Conservation (phyloP, 2,888 invertebrate genomes). For the Ganaspis brasiliensis region DNA sequence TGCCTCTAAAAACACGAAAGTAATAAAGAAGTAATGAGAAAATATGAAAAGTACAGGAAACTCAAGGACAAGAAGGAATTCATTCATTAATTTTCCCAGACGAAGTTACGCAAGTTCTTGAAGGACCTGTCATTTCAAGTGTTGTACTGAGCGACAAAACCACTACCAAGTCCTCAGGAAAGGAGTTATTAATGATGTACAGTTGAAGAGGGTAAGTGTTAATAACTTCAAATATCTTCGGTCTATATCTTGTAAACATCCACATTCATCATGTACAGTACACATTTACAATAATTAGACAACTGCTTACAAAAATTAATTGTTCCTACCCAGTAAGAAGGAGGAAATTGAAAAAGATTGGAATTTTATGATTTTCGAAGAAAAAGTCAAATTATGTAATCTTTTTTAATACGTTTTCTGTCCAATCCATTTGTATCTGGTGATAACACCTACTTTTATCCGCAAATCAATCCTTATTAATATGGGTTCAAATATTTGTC, state of each 20-base stretch:
- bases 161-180: conserved; percentile 17
- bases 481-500: too few relatives aligned
- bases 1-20: not conserved
- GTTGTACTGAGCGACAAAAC: conserved; percentile 61
- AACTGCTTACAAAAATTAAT: not conserved
- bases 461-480: too few relatives aligned
- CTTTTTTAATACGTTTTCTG: too few relatives aligned
- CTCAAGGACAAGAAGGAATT: conserved; percentile 64
- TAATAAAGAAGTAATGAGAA: not conserved
- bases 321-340: too few relatives aligned
- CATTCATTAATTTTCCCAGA: conserved; percentile 67
- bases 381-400: too few relatives aligned
- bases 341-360: too few relatives aligned
- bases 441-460: too few relatives aligned
- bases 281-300: not conserved
- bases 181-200: conserved; percentile 66
- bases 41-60: not conserved
- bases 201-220: conserved; percentile 39
- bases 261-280: not conserved
- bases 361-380: too few relatives aligned
- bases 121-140: conserved; percentile 65
- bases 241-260: conserved; percentile 32
- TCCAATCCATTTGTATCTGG: too few relatives aligned
- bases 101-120: conserved; percentile 60
- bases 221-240: conserved; percentile 15